Base-by-base conservation (phyloP, 2,888 invertebrate species). In the Brenthis daphne region DNA sequence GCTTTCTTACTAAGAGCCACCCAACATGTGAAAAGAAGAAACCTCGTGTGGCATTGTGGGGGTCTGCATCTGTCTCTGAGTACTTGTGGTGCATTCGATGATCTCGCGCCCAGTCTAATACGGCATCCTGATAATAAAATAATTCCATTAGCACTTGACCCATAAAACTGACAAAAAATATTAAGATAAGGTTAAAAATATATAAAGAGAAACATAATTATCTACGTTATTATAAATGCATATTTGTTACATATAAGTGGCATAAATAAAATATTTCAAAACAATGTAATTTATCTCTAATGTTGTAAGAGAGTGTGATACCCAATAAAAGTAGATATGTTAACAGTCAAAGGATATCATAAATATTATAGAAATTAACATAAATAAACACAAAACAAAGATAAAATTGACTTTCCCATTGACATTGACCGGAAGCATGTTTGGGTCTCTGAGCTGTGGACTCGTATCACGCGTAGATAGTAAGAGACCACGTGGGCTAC, bases 21-120 rank as follows among this genome's bases (percentile, higher is more conserved):
- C 99, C 99, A 68, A 99, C 94, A 86, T 99, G 99, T 0, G 98
- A 95, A 89, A 99, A 99, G 94, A 99, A 99, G 93, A 99, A 98
- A 3, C 99, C 99, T 58, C 98, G 93, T 0, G 94, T 96, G 0
- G 98, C 97, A 85, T 98, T 98, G 85, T 98, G 98, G 0, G 98
- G 98, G 88, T 98, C 98, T 2, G 98, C 98, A 84, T 98, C 96
- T 0, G 98, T 98, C 84, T 98, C 98, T 24, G 96, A 97, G 93
- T 96, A 98, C 85, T 98, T 98, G 93, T 98, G 98, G 85, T 98
- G 97, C 82, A 97, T 96, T 76, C 97, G 94, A 89, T 96, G 96
- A 81, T 96, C 96, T 69, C 96, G 93, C 0, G 96, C 95, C 96
- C 96, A 96, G 81, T 96, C 96, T n/a, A 95, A 88, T 12, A 94